Base-by-base conservation (phyloP, 2,888 invertebrate genomes). In the Parasteatoda lunata region DNA sequence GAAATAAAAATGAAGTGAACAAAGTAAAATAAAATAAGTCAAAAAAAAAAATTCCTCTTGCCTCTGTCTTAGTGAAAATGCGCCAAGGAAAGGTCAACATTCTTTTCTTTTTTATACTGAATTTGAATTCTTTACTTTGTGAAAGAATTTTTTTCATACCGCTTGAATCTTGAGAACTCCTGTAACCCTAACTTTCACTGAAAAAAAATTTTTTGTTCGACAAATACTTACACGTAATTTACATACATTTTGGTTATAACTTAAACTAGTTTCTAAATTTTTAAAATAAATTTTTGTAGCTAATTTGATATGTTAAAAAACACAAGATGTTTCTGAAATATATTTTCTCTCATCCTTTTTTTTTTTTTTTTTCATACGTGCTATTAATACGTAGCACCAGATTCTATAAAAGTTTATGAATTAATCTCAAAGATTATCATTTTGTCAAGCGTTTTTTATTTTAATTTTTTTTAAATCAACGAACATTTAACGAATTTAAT, bases 81-180 rank as follows among this genome's bases (percentile, higher is more conserved):
- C 68, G 72, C 86, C 78, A 84, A 84, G 49, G 49, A 78, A 78
- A 83, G 88, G 88, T 88, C 88, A 88, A 83, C 83, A 88, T 88
- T 88, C 83, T 80, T 81, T 54, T 70, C 76, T 72, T 75, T 84
- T 81, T 86, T 70, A 76, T 72, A 78, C 78, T 59, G 59, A 13
- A 59, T 49, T 69, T 71, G 70, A 83, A 88, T 88, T 88, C 88
- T 79, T 79, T 0, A 30, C 30, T 30, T 30, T 1, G 30, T 30
- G 30, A 30, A 30, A 30, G 30, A 30, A 30, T 30, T 30, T 30
- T 30, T 30, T 30, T 30, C 30, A 30, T 30, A 2, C 0, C 30
- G 30, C 30, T 0, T 2, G 30, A 30, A 30, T 30, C 30, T 30
- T 30, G 30, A 30, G 30, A 30, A 30, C 2, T 30, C 2, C 30